phyloP scores from a whole-genome alignment of 2,797 vertebrate genomes.

The Cryptoprocta ferox region DNA sequence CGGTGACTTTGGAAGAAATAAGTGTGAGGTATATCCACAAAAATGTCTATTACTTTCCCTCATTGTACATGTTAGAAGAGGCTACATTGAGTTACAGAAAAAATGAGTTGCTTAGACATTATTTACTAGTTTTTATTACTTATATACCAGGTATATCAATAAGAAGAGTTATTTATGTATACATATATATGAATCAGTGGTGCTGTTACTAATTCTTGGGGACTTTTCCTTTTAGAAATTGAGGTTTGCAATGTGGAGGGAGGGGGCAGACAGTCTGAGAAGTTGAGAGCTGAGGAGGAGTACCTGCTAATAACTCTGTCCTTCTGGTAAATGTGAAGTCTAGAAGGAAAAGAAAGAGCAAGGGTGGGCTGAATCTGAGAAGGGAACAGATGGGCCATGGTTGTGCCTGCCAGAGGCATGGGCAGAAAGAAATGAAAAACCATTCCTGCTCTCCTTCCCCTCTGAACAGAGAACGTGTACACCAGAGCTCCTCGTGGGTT shows the following conservation, averaged over 20 bases:
- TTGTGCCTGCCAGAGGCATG: constrained; percentile 57
- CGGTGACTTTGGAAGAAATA: background rate
- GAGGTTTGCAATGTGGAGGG: background rate
- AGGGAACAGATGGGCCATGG: constrained; percentile 59
- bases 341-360: constrained; percentile 70
- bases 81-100: background rate
- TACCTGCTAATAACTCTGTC: constrained; percentile 58
- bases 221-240: constrained; percentile 14
- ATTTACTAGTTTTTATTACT: background rate
- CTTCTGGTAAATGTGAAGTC: constrained; percentile 65
- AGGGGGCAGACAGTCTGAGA: background rate
- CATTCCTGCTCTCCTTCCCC: constrained; percentile 28
- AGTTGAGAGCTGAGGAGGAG: constrained; percentile 34
- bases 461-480: background rate
- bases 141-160: background rate
- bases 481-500: background rate
- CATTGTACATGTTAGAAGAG: background rate
- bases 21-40: background rate
- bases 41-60: background rate
- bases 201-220: background rate
- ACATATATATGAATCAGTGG: background rate
- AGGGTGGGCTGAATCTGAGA: constrained; percentile 69
- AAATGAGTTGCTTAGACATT: background rate
- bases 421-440: constrained; percentile 53
- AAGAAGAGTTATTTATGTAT: background rate